Evolutionary conservation across 2,113 vertebrate species (phyloP), one percentile per base, ranked within the genome.

Genomic region (Mesoclemmys tuberculata): DNA sequence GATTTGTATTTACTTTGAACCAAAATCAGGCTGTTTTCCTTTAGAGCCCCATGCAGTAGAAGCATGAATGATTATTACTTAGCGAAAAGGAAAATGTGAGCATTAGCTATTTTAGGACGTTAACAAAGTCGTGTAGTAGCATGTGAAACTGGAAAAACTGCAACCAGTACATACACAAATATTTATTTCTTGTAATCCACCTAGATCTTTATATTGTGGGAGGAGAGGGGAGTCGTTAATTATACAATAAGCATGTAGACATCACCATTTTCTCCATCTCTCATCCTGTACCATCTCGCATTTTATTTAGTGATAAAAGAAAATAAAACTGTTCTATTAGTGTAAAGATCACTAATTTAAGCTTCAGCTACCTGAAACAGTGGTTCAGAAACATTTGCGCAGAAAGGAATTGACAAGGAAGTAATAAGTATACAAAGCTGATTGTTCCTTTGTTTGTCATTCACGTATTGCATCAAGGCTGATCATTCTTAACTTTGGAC

Each of bases 341-440:
- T 77, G 77, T 71, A 49, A 78, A 5, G 75, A 88, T 93, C 80
- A 49, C 91, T 95, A 64, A 89, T 95, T 89, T 92, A 88, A 94
- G 89, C 82, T 96, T 93, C 78, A 74, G 95, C 94, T 95, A 54
- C 83, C 88, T 85, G 95, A 86, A 96, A 96, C 82, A 85, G 44
- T 38, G 56, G 94, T 54, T 44, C 74, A 35, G 92, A 44, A 92
- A 80, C 92, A 92, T 85, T 88, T 52, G 13, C 16, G 54, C 54
- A 80, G 95, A 96, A 92, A 92, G 49, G 44, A 74, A 24, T 83
- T 93, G 89, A 49, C 96, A 96, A 94, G 96, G 96, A 95, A 90
- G 84, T 89, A 87, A 86, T 77, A 81, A 84, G 58, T 74, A 75
- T 82, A 31, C 44, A 56, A 88, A 82, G 77, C 61, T 96, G 84